Evolutionary conservation across 2,797 vertebrate genomes (phyloP).

Genomic region (Darevskia nairensis): DNA sequence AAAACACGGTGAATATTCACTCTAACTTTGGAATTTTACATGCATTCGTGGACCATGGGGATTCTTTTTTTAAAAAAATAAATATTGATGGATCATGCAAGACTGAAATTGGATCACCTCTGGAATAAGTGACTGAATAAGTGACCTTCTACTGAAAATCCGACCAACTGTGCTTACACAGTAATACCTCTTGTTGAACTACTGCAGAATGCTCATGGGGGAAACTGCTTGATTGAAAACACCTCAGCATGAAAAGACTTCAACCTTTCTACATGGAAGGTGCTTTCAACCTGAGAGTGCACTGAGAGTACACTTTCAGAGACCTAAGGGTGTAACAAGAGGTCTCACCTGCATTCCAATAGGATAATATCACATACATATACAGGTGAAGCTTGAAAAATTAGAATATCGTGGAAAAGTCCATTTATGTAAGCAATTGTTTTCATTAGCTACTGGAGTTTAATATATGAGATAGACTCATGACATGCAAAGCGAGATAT

Average conservation of each 20-base stretch:
- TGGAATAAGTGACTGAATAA: neutral
- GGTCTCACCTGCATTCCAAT: neutral
- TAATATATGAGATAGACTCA: no score
- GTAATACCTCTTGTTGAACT: neutral
- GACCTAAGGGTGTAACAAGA: neutral
- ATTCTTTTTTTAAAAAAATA: neutral
- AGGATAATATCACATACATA: neutral
- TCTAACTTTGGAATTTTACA: neutral
- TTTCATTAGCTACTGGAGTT: no score
- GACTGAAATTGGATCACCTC: neutral
- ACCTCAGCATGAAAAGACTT: neutral
- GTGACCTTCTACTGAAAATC: neutral
- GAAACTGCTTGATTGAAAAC: neutral
- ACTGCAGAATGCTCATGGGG: neutral
- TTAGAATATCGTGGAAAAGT: no score
- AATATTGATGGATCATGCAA: neutral
- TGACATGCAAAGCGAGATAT: no score
- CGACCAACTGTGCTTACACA: neutral
- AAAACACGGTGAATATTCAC: neutral
- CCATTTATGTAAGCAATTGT: no score
- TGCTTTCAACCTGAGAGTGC: neutral
- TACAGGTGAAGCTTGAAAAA: no score
- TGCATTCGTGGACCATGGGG: neutral
- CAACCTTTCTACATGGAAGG: neutral
- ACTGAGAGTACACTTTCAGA: neutral